phyloP scores from a whole-genome alignment of 1,140 invertebrate species.

The Pachyrhynchus sulphureomaculatus region DNA sequence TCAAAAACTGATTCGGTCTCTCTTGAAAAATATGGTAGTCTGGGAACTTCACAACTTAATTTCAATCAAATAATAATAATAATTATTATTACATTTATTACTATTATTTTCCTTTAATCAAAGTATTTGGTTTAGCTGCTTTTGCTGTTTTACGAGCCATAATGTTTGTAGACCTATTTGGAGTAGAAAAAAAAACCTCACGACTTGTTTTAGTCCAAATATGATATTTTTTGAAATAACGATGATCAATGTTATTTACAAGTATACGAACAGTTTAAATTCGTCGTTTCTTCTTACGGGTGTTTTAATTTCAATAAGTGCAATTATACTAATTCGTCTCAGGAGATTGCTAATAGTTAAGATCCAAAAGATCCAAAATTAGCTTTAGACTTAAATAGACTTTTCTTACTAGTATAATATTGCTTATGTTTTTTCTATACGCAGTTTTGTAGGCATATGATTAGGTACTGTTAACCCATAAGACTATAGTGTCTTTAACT shows the following conservation, averaged over 20 bases:
- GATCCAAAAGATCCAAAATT: conserved; percentile 7
- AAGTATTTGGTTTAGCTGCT: conserved; percentile 75
- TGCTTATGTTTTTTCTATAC: no score
- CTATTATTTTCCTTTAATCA: no score
- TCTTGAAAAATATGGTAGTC: no score
- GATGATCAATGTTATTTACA: conserved; percentile 80
- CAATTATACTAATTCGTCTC: conserved; percentile 40
- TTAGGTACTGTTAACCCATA: no score
- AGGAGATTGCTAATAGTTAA: conserved; percentile 27
- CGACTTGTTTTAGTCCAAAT: conserved; percentile 93
- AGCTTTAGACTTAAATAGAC: no score
- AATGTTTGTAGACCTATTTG: conserved; percentile 91
- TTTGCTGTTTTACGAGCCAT: conserved; percentile 96
- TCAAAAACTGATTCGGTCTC: no score
- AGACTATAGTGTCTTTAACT: no score
- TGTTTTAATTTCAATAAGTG: conserved; percentile 44
- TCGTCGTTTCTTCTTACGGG: conserved; percentile 91
- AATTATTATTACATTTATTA: no score
- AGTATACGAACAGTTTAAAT: conserved; percentile 78
- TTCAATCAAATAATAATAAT: no score
- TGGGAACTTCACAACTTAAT: no score
- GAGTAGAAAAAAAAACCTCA: conserved; percentile 94
- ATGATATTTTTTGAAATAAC: conserved; percentile 85
- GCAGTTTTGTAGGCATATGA: no score
- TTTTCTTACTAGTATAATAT: no score